Evolutionary conservation across 2,113 vertebrate species (phyloP), one percentile per base, ranked within the genome.

Genomic region (Takifugu bimaculatus): DNA sequence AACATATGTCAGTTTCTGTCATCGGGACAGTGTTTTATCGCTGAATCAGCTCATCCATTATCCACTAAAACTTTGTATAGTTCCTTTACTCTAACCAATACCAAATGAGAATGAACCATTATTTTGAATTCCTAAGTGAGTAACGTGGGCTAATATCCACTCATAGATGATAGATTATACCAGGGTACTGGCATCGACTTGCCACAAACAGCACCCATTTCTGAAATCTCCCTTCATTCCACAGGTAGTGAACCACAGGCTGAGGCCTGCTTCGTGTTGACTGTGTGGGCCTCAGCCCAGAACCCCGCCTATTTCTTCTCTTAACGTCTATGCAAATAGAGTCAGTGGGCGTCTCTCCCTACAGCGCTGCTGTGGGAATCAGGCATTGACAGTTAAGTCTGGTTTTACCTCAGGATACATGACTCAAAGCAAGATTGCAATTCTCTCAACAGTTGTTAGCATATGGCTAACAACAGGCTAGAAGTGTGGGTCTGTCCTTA

Each of bases 321-420:
- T 54, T 59, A 86, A 80, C 67, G 61, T 73, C 77, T 85, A 85
- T 86, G 82, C 77, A 85, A 87, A 88, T 78, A 69, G 10, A 2
- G 60, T 26, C 61, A 77, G 10, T 55, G 62, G 66, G 63, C 61
- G 71, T 44, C 13, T 81, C 49, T 78, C 45, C 29, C 58, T 64
- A 26, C 59, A 45, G 59, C 13, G 26, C 51, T 75, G 48, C 58
- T 76, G 73, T 80, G 77, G 68, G 77, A 86, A 84, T 65, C 11
- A 5, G 57, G 53, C 44, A 60, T n/a, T 62, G 78, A 78, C 83
- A 74, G 81, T 82, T 83, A 79, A 74, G 75, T 52, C 25, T 2
- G 35, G 44, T 77, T 74, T 73, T 63, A 56, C 57, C 52, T 55
- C 15, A 5, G 60, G 65, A 53, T 50, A 64, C 12, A 26, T 4